Conservation (phyloP, 2,797 vertebrate species). For the Bovichtus diacanthus region DNA sequence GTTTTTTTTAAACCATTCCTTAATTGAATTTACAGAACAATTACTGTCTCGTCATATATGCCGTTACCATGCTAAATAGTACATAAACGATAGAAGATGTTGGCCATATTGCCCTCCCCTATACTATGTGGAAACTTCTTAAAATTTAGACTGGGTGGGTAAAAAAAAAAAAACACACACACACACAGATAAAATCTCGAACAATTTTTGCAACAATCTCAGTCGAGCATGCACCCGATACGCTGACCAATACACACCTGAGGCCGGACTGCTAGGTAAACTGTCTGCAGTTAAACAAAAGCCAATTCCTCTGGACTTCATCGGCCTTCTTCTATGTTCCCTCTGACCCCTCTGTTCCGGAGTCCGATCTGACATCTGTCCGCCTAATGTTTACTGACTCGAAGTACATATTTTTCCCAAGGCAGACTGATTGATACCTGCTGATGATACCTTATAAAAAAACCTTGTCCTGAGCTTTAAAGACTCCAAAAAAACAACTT, state of each 20-base stretch:
- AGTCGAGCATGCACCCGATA: neutral
- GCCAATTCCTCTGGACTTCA: neutral
- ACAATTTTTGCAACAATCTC: slow-evolving; percentile 9
- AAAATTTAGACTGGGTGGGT: neutral
- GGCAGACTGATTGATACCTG: neutral
- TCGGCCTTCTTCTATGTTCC: neutral
- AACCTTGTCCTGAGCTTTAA: neutral
- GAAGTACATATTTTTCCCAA: neutral
- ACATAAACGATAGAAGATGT: too few relatives aligned
- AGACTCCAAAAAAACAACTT: neutral
- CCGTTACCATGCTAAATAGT: too few relatives aligned
- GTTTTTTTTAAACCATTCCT: too few relatives aligned
- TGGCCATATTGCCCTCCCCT: too few relatives aligned
- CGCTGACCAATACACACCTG: neutral
- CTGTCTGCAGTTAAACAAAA: slow-evolving; percentile 14
- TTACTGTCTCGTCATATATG: too few relatives aligned
- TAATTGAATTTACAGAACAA: too few relatives aligned
- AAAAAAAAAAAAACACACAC: neutral
- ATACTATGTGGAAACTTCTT: neutral
- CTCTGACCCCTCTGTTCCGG: neutral
- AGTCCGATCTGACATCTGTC: slow-evolving; percentile 31
- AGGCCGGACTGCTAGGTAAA: neutral
- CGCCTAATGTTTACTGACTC: slow-evolving; percentile 15
- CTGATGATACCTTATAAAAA: neutral
- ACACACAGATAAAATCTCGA: slow-evolving; percentile 15